Evolutionary conservation across 2,113 vertebrate genomes (phyloP).

Genomic region (Corvus hawaiiensis): DNA sequence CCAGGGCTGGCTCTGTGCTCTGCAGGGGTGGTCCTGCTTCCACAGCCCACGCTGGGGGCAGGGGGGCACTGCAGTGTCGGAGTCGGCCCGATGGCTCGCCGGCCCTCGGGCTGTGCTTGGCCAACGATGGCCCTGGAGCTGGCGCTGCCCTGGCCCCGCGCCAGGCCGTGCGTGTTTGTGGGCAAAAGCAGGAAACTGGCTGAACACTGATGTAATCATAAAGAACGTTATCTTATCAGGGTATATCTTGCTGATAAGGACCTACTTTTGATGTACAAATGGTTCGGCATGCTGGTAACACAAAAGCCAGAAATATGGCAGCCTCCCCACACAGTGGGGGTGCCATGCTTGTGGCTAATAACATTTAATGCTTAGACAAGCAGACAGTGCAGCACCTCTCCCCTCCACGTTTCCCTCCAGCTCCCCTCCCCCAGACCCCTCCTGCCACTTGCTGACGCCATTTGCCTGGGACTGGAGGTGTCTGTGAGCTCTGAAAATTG

Average conservation of each 20-base stretch:
- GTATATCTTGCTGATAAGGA: slow-evolving; percentile 11
- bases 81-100: rapidly evolving
- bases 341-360: slow-evolving; percentile 5
- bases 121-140: not conserved
- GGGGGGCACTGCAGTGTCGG: rapidly evolving
- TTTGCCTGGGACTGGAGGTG: slow-evolving; percentile 78
- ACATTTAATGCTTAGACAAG: not conserved
- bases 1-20: not conserved
- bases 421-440: not conserved
- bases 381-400: not conserved
- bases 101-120: rapidly evolving
- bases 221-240: not conserved
- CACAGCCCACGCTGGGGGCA: rapidly evolving
- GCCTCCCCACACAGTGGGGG: not conserved
- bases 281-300: not conserved
- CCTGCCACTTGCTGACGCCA: slow-evolving; percentile 67
- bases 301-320: not conserved
- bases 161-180: rapidly evolving
- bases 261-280: slow-evolving; percentile 27
- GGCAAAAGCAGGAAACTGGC: not conserved
- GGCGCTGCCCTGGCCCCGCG: rapidly evolving
- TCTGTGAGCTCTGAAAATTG: slow-evolving; percentile 89
- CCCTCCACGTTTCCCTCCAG: not conserved
- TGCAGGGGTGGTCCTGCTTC: not conserved
- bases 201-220: not conserved